Percentiles rank a stretch among this genome's conserved stretches.
These are phyloP conservation scores for Anhinga anhinga DNA, from an alignment of 2,113 vertebrate species.

Conservation along the genomic window DNA sequence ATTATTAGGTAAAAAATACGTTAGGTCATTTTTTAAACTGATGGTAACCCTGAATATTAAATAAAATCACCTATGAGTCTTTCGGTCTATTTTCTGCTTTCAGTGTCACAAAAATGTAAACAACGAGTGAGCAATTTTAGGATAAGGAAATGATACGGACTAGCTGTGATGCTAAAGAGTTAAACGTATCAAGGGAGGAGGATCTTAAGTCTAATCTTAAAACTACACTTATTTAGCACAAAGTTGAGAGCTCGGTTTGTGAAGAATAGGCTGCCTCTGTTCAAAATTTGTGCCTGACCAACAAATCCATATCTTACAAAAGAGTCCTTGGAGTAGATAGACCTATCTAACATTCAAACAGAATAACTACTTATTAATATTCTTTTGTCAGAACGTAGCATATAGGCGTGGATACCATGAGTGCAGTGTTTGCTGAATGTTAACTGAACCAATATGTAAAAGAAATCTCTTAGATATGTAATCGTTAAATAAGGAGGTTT, in stretches of 20 bases:
- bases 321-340: not conserved
- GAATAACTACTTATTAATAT: not conserved
- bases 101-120: not conserved
- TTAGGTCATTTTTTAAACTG: not conserved
- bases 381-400: slow-evolving; percentile 16
- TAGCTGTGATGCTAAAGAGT: not conserved
- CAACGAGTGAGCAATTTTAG: not conserved
- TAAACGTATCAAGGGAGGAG: not conserved
- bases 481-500: slow-evolving; percentile 31
- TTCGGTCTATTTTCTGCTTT: not conserved
- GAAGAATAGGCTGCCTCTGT: not conserved
- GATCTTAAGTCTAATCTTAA: not conserved
- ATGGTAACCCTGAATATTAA: not conserved
- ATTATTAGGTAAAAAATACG: not conserved
- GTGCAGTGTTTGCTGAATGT: not conserved
- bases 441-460: slow-evolving; percentile 20
- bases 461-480: slow-evolving; percentile 46
- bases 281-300: not conserved
- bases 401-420: not conserved
- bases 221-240: not conserved
- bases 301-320: not conserved
- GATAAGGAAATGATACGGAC: not conserved
- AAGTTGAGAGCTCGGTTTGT: not conserved
- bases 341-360: not conserved
- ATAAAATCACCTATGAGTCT: not conserved